Evolutionary conservation across 1,140 invertebrate species (phyloP).

Genomic region (Ectropis grisescens): DNA sequence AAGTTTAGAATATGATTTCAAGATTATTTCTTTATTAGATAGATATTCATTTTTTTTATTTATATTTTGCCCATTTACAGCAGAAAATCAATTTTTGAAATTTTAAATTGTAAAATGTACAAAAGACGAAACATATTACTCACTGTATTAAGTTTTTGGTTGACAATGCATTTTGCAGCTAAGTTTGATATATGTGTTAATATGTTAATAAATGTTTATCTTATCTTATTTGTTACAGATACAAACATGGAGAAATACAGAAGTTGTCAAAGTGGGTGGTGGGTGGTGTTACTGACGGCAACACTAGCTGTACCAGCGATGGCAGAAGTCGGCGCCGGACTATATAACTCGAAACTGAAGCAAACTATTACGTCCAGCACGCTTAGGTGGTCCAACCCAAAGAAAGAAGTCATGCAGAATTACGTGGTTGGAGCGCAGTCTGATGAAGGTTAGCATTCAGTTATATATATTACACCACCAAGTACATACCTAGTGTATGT

Average conservation of each 20-base stretch:
- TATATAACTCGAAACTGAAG: constrained; percentile 45
- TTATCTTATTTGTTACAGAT: constrained; percentile 40
- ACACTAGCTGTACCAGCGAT: constrained; percentile 32
- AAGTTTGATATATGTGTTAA: too few relatives aligned
- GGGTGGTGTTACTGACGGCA: constrained; percentile 39
- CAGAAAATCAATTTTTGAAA: too few relatives aligned
- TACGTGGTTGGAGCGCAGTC: constrained; percentile 48
- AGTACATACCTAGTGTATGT: too few relatives aligned
- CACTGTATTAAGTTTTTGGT: too few relatives aligned
- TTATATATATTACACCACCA: too few relatives aligned
- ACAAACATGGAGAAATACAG: constrained; percentile 42
- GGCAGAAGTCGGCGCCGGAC: constrained; percentile 33
- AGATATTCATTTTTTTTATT: background rate
- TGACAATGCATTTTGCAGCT: too few relatives aligned
- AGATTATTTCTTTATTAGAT: too few relatives aligned
- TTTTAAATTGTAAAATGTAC: too few relatives aligned
- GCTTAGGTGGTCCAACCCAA: constrained; percentile 48
- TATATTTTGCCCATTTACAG: too few relatives aligned
- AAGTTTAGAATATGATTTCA: too few relatives aligned
- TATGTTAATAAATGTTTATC: too few relatives aligned
- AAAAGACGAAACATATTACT: too few relatives aligned
- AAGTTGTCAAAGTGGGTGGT: constrained; percentile 46
- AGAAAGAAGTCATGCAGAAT: constrained; percentile 48
- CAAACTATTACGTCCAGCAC: constrained; percentile 56
- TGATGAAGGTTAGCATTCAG: constrained; percentile 44